Conservation (phyloP, 30 jellyfish, hydroid and myxozoan genomes). For the Aurelia sp. region DNA sequence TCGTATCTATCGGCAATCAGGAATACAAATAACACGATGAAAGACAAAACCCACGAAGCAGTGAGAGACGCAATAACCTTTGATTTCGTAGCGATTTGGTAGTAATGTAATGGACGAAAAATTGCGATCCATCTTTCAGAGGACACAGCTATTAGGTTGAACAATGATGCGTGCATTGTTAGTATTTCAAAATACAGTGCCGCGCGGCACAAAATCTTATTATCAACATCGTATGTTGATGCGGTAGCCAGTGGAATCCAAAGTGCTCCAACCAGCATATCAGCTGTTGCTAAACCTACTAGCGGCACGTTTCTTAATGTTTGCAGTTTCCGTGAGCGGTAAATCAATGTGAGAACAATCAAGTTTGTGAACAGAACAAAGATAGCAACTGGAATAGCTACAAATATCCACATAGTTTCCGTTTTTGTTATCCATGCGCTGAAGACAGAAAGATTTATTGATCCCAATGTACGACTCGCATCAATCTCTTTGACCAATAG, state of each 20-base stretch:
- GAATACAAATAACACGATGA: constrained; percentile 33
- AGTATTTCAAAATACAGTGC: constrained; percentile 59
- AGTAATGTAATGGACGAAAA: constrained; percentile 60
- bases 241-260: constrained; percentile 74
- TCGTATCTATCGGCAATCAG: constrained; percentile 28
- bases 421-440: too few species aligned
- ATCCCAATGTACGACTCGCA: too few species aligned
- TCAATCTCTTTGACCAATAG: too few species aligned
- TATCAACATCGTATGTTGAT: constrained; percentile 32
- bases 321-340: constrained; percentile 33
- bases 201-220: constrained; percentile 53
- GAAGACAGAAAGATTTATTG: too few species aligned
- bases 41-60: constrained; percentile 38
- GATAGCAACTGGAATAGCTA: constrained; percentile 52
- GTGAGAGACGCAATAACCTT: constrained; percentile 19
- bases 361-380: constrained; percentile 63
- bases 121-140: constrained; percentile 73
- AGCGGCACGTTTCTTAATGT: constrained; percentile 65
- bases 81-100: constrained; percentile 44
- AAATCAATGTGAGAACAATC: constrained; percentile 36
- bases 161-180: constrained; percentile 71
- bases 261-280: constrained; percentile 52
- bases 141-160: constrained; percentile 61
- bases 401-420: constrained; percentile 30
- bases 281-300: constrained; percentile 69